A percentile compares a stretch with the other conserved stretches of the same genome.
Conservation (phyloP, 1,140 invertebrate genomes). For the Hydropsyche tenuis region DNA sequence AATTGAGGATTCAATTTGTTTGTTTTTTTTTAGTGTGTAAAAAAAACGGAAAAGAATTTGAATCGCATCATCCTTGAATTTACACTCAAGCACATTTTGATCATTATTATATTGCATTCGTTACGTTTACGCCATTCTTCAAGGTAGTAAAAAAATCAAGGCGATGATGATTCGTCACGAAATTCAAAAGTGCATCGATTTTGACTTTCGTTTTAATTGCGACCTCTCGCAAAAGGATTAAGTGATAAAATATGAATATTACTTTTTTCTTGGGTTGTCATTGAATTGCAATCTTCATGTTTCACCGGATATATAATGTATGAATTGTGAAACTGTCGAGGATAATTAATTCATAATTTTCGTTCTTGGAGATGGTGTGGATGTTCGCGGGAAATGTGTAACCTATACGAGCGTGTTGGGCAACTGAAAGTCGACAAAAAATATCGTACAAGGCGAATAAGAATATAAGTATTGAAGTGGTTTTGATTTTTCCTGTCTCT, state of each 20-base stretch:
- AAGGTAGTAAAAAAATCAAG: neutral
- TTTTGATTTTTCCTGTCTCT: neutral
- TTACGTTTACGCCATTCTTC: neutral
- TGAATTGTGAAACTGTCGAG: slow-evolving; percentile 9
- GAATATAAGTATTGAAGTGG: neutral
- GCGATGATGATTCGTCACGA: slow-evolving; percentile 3
- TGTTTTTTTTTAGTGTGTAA: too few species aligned
- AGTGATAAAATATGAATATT: too few species aligned
- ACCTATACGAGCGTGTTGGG: slow-evolving; percentile 21
- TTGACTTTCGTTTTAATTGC: too few species aligned
- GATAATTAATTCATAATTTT: slow-evolving; percentile 33
- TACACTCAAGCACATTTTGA: neutral
- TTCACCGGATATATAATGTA: too few species aligned
- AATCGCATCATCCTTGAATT: neutral
- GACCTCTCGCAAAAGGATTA: too few species aligned
- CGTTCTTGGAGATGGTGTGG: neutral
- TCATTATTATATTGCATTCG: neutral
- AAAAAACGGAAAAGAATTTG: too few species aligned
- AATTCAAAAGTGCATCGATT: neutral
- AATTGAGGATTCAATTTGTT: too few species aligned
- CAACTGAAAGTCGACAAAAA: slow-evolving; percentile 9
- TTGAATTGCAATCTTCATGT: too few species aligned
- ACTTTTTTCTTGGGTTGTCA: too few species aligned
- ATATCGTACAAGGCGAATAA: neutral
- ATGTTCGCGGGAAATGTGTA: slow-evolving; percentile 25